Conservation (phyloP, 2,888 invertebrate genomes). For the Phytoseiulus persimilis region DNA sequence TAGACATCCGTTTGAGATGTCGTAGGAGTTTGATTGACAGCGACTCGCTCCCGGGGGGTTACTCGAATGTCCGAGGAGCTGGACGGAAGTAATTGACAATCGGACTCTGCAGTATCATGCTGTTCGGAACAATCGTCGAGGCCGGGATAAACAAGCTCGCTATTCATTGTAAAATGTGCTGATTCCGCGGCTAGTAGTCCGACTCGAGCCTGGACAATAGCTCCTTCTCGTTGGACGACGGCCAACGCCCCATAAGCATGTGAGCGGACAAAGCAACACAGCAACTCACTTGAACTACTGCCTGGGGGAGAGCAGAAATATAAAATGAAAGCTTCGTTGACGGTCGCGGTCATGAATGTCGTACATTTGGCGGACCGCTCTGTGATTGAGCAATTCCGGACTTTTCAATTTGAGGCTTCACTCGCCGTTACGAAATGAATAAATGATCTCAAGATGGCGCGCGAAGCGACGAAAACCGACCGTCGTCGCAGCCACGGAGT, state of each 20-base stretch:
- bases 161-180: background rate
- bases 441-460: background rate
- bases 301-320: background rate
- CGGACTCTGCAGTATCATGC: background rate
- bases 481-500: background rate
- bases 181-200: background rate
- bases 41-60: background rate
- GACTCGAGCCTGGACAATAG: background rate
- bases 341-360: background rate
- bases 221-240: background rate
- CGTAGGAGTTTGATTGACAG: background rate
- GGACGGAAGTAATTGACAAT: background rate
- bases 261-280: background rate
- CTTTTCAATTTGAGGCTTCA: background rate
- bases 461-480: background rate
- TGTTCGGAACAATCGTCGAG: background rate
- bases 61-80: background rate
- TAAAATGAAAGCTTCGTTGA: background rate
- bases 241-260: background rate
- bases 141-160: background rate
- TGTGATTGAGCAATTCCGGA: background rate
- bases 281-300: background rate
- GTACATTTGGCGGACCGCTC: background rate
- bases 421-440: background rate
- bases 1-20: background rate